A percentile compares a stretch with the other conserved stretches of the same genome.
Evolutionary conservation across 2,113 vertebrate species (phyloP).

Genomic region (Pachycephala philippinensis): DNA sequence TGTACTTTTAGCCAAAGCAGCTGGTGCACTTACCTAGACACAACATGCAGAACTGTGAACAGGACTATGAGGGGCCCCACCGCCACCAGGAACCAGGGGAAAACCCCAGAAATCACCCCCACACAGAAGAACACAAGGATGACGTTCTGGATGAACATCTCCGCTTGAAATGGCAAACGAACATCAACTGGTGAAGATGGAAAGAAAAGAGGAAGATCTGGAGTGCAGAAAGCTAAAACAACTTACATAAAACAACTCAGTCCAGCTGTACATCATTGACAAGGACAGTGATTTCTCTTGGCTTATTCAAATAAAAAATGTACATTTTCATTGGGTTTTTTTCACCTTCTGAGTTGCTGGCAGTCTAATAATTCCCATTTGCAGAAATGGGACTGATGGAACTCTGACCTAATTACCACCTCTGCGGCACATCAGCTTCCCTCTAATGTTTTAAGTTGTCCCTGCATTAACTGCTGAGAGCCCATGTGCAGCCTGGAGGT

Average conservation of each 20-base stretch:
- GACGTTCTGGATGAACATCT: slow-evolving; percentile 94
- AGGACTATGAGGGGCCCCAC: slow-evolving; percentile 85
- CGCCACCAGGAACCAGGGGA: slow-evolving; percentile 91
- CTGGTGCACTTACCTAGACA: slow-evolving; percentile 78
- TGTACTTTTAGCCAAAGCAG: neutral
- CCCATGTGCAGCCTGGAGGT: neutral
- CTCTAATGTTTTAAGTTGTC: neutral
- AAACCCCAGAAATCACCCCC: slow-evolving; percentile 84
- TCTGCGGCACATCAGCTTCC: neutral
- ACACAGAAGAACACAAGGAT: slow-evolving; percentile 92
- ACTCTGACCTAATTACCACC: neutral
- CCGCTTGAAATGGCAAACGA: slow-evolving; percentile 88
- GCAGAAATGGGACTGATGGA: neutral
- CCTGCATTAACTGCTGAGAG: neutral
- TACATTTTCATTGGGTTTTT: neutral
- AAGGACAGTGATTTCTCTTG: neutral
- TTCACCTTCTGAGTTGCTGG: neutral
- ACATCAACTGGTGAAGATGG: slow-evolving; percentile 79
- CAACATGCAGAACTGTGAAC: slow-evolving; percentile 80
- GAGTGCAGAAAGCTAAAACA: neutral
- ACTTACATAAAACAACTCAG: neutral
- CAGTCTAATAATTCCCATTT: neutral
- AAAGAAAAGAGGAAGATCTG: neutral
- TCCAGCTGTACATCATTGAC: neutral
- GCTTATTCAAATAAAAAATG: neutral